Evolutionary conservation across 2,797 vertebrate species (phyloP).

Genomic region (Anguilla marmorata): DNA sequence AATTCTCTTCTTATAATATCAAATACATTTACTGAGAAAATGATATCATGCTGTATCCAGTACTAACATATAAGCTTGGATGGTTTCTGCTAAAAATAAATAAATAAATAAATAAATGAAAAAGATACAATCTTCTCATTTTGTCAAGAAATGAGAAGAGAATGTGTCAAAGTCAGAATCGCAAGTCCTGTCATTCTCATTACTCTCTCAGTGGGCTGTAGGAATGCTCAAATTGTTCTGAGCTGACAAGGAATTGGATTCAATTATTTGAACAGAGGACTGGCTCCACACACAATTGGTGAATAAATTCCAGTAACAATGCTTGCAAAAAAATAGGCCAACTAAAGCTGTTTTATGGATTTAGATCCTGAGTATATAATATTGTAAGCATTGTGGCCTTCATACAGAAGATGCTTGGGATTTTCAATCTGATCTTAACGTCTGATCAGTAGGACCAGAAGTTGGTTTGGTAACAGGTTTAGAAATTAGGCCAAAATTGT

Average conservation of each 20-base stretch:
- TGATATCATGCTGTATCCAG: too few relatives aligned
- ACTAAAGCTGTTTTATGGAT: neutral
- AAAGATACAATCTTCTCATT: neutral
- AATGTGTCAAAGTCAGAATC: neutral
- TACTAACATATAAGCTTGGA: neutral
- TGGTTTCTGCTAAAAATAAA: neutral
- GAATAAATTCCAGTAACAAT: neutral
- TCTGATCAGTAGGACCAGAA: neutral
- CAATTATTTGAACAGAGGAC: neutral
- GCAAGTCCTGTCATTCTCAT: neutral
- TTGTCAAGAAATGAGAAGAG: neutral
- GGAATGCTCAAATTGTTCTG: conserved; percentile 4
- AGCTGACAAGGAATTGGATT: neutral
- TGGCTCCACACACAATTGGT: neutral
- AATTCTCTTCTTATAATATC: too few relatives aligned
- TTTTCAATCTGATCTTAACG: neutral
- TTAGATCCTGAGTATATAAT: neutral
- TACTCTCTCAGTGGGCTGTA: neutral
- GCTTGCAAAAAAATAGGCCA: neutral
- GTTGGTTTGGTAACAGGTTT: neutral
- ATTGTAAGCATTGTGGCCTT: neutral
- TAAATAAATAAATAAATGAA: too few relatives aligned
- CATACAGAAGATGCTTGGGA: neutral
- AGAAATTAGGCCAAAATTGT: neutral
- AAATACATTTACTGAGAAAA: too few relatives aligned